Base-by-base conservation (phyloP, 2,888 invertebrate species). In the Parelbella ahira region DNA sequence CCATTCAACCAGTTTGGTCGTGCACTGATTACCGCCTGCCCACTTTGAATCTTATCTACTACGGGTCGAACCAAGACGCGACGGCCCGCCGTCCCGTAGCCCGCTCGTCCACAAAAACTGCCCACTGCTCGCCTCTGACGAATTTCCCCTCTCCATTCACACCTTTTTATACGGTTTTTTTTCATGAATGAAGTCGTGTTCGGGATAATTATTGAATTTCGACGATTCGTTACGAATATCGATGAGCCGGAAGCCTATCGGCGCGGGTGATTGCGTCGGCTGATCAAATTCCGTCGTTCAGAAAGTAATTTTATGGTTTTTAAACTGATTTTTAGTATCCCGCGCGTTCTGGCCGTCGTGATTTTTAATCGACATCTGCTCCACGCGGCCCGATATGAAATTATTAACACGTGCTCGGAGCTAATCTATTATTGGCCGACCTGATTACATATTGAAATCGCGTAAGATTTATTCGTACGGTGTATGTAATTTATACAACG, bases 131-230 rank as follows among this genome's bases (percentile, higher is more conserved):
- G 53, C 47, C 56, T 51, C 53, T 60, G 64, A 65, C 66, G 73
- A 62, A 72, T 78, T 75, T 77, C 79, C 79, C 74, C 76, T 72
- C 68, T 80, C 70, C 86, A 86, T 87, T 87, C 87, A 87, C 83
- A 84, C 86, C 78, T 87, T 87, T 87, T 87, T 87, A 70, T 64
- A n/a, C n/a, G 48, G 58, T 58, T 58, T 74, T 86, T 83, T 83
- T 79, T 78, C 73, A 49, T 84, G 82, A 86, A 84, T 84, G 86
- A 82, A 86, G 82, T 87, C 86, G 84, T 87, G 84, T 86, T 80
- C 75, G 77, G 74, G 81, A 82, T 87, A 86, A 87, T 87, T 84
- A 87, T 86, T 84, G 77, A 87, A 84, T 84, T 84, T 86, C 75
- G 69, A 76, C 79, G 78, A 87, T 87, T 87, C 86, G 87, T 75